phyloP scores from a whole-genome alignment of 2,113 vertebrate genomes.

The Callithrix jacchus region DNA sequence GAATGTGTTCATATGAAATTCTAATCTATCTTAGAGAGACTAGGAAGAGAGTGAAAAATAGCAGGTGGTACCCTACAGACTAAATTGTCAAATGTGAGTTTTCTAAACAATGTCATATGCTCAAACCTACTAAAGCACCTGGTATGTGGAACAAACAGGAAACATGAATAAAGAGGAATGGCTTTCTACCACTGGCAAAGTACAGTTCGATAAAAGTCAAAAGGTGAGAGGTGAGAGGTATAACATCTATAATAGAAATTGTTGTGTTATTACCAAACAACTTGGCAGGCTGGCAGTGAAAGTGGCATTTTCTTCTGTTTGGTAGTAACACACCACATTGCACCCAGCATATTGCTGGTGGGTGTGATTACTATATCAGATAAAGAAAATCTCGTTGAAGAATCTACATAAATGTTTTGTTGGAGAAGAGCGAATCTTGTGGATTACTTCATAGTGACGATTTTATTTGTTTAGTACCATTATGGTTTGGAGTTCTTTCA shows the following conservation, averaged over 20 bases:
- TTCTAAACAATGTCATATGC: constrained; percentile 49
- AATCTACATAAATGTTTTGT: not conserved
- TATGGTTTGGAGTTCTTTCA: not conserved
- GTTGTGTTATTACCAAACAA: constrained; percentile 34
- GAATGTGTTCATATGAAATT: constrained; percentile 44
- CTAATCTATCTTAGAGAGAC: constrained; percentile 17
- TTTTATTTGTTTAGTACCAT: constrained; percentile 29
- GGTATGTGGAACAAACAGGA: constrained; percentile 40
- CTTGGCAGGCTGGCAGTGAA: constrained; percentile 27
- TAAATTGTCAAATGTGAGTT: constrained; percentile 46
- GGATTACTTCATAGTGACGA: not conserved
- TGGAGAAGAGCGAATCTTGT: not conserved
- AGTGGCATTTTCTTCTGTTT: not conserved
- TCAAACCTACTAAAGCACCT: constrained; percentile 57
- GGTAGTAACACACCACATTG: not conserved
- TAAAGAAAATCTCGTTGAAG: not conserved
- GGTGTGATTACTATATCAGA: not conserved
- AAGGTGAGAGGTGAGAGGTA: constrained; percentile 21
- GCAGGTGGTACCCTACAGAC: constrained; percentile 51
- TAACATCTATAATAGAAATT: not conserved
- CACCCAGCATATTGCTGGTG: not conserved
- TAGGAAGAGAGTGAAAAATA: constrained; percentile 58
- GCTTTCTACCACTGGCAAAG: not conserved
- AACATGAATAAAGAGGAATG: not conserved
- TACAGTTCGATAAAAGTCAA: not conserved